A percentile compares a stretch with the other conserved stretches of the same genome.
These are phyloP conservation scores for Elymnias hypermnestra DNA, from an alignment of 1,140 invertebrate genomes.

Conservation along the genomic window DNA sequence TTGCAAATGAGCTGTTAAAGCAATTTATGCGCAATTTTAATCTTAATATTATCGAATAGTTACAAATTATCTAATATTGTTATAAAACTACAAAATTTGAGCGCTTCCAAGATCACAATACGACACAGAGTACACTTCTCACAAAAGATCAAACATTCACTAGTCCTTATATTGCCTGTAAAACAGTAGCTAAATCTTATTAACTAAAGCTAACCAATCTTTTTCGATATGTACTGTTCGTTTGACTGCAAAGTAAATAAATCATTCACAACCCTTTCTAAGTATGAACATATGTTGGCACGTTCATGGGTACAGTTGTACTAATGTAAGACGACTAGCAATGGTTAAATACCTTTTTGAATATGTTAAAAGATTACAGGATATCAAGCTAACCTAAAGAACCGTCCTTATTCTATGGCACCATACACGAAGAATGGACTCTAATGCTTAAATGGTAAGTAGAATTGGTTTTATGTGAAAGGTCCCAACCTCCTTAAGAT, in stretches of 20 bases:
- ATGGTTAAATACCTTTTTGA: not conserved
- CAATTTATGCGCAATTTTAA: constrained; percentile 22
- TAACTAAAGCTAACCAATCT: constrained; percentile 44
- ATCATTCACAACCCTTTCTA: constrained; percentile 50
- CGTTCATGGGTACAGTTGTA: constrained; percentile 11
- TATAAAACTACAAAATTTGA: constrained; percentile 69
- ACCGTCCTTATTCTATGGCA: constrained; percentile 15
- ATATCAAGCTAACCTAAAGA: constrained; percentile 13
- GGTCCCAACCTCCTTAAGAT: constrained; percentile 9
- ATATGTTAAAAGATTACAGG: constrained; percentile 4
- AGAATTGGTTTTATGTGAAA: constrained; percentile 12
- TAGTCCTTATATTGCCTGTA: constrained; percentile 29
- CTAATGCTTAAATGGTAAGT: constrained; percentile 12
- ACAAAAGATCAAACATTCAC: constrained; percentile 22
- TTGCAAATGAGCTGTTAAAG: not conserved
- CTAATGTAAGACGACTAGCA: constrained; percentile 14
- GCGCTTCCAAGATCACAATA: constrained; percentile 52
- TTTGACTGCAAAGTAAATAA: constrained; percentile 29
- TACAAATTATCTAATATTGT: constrained; percentile 27
- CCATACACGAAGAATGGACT: constrained; percentile 10
- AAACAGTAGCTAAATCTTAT: constrained; percentile 17
- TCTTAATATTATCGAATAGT: constrained; percentile 21
- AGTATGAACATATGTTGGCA: constrained; percentile 18
- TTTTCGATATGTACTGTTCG: constrained; percentile 57
- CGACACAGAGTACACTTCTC: constrained; percentile 22